These are phyloP conservation scores for Abrostola triplasia DNA, from an alignment of 2,888 invertebrate species.

Conservation along the genomic window DNA sequence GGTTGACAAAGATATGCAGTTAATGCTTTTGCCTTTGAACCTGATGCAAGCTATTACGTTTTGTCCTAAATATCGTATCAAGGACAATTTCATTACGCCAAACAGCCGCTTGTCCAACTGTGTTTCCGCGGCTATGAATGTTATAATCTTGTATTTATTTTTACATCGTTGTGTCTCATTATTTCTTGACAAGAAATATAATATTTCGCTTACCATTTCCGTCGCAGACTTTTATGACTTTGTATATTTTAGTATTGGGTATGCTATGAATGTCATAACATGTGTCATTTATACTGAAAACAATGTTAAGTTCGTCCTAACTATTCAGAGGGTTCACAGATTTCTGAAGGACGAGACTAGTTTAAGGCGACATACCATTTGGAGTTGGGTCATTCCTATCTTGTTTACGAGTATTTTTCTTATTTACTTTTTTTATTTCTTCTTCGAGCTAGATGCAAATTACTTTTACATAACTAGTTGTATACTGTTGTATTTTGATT, in stretches of 20 bases:
- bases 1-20: constrained; percentile 25
- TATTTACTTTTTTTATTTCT: not conserved
- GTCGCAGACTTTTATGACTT: not conserved
- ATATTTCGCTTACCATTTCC: not conserved
- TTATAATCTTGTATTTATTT: not conserved
- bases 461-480: not conserved
- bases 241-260: not conserved
- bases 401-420: not conserved
- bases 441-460: not conserved
- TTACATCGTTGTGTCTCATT: not conserved
- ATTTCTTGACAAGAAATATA: not conserved
- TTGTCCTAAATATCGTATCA: constrained; percentile 26
- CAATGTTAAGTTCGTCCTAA: constrained; percentile 19
- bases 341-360: constrained; percentile 6
- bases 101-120: constrained; percentile 10
- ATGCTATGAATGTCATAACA: constrained; percentile 8
- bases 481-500: constrained; percentile 13
- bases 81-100: constrained; percentile 10
- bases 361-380: not conserved
- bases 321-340: constrained; percentile 25
- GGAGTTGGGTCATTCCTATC: constrained; percentile 20
- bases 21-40: constrained; percentile 25
- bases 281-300: constrained; percentile 2
- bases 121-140: constrained; percentile 2
- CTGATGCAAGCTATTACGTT: constrained; percentile 22